Evolutionary conservation across 2,888 invertebrate genomes (phyloP).

Genomic region (Ormyrus nitidulus): DNA sequence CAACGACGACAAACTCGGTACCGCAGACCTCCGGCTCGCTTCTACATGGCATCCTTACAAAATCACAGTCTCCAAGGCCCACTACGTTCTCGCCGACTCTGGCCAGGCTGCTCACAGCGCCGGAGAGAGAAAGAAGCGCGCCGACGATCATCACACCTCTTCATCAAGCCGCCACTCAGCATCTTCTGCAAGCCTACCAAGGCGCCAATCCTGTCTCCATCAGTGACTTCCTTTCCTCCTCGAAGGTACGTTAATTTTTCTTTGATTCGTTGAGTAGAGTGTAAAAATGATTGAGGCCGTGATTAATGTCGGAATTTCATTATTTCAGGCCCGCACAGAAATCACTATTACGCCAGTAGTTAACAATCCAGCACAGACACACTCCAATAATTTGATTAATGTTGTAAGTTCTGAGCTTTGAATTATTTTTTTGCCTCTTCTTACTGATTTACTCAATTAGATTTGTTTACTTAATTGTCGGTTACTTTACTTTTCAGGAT

Average conservation of each 20-base stretch:
- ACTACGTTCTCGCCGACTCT: constrained; percentile 88
- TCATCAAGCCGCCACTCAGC: constrained; percentile 67
- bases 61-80: constrained; percentile 77
- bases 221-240: constrained; percentile 76
- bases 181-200: constrained; percentile 71
- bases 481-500: constrained; percentile 70
- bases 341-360: constrained; percentile 80
- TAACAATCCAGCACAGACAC: constrained; percentile 67
- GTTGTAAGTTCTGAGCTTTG: constrained; percentile 65
- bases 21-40: constrained; percentile 80
- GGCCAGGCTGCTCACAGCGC: constrained; percentile 86
- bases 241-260: constrained; percentile 71
- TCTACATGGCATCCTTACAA: constrained; percentile 87
- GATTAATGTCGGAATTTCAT: not conserved
- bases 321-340: constrained; percentile 78
- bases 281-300: too few species aligned
- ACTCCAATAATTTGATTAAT: constrained; percentile 70
- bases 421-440: not conserved
- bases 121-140: constrained; percentile 73
- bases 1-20: constrained; percentile 68
- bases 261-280: too few species aligned
- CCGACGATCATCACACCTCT: constrained; percentile 66
- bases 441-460: not conserved
- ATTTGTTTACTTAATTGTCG: constrained; percentile 2
- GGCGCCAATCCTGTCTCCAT: constrained; percentile 75